Conservation (phyloP, 2,888 invertebrate genomes). For the Euplagia quadripunctaria region DNA sequence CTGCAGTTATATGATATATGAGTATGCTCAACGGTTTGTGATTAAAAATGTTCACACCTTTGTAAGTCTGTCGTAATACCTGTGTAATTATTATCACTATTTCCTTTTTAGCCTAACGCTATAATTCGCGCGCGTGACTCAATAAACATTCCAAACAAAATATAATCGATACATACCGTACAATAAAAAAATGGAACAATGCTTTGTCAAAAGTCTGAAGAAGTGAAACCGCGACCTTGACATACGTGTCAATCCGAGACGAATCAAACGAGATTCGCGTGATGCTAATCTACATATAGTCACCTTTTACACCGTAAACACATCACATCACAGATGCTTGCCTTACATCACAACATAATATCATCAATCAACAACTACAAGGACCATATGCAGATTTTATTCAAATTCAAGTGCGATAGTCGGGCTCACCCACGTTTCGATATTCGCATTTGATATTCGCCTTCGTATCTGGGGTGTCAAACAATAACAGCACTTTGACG, state of each 20-base stretch:
- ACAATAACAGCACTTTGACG: conserved; percentile 62
- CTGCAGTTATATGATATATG: conserved; percentile 16
- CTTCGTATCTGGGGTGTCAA: conserved; percentile 51
- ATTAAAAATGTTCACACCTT: conserved; percentile 63
- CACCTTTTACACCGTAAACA: conserved; percentile 80
- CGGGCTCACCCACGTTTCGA: conserved; percentile 70
- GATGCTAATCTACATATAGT: conserved; percentile 83
- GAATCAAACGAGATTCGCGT: conserved; percentile 71
- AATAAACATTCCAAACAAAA: conserved; percentile 68
- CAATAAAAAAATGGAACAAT: conserved; percentile 65
- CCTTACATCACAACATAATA: conserved; percentile 72
- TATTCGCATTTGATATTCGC: conserved; percentile 62
- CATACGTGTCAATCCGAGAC: conserved; percentile 71
- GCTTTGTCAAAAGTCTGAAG: conserved; percentile 70
- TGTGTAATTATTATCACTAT: conserved; percentile 46
- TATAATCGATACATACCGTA: conserved; percentile 30
- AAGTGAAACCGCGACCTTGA: conserved; percentile 75
- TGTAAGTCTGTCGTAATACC: conserved; percentile 57
- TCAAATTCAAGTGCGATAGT: conserved; percentile 70
- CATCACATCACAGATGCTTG: conserved; percentile 65
- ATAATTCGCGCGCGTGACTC: conserved; percentile 62
- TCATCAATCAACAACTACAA: conserved; percentile 78
- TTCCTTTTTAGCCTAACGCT: conserved; percentile 49
- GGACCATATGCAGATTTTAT: conserved; percentile 77
- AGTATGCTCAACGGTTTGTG: conserved; percentile 43